phyloP scores from a whole-genome alignment of 2,888 invertebrate species.

The Xiphydria camelus region DNA sequence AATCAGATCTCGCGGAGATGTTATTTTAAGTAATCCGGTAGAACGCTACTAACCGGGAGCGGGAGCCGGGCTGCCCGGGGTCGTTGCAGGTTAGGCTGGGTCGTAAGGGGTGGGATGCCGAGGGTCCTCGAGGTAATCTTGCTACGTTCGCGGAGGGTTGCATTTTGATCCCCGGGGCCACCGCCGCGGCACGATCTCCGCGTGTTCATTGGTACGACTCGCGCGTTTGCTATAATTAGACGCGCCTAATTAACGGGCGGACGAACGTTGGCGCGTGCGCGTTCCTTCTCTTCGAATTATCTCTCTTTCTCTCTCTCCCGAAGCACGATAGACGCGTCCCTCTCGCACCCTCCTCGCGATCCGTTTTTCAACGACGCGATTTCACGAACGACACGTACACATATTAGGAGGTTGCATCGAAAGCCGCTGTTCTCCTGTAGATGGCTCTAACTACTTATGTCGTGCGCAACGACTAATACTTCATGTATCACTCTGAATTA shows the following conservation, averaged over 20 bases:
- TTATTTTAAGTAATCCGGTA: slow-evolving; percentile 51
- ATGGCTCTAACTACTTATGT: too few relatives aligned
- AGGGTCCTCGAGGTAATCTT: slow-evolving; percentile 52
- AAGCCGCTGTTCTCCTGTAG: too few relatives aligned
- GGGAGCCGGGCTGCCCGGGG: slow-evolving; percentile 12
- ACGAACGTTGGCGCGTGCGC: neutral
- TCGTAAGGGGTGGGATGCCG: slow-evolving; percentile 22
- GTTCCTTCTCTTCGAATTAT: too few relatives aligned
- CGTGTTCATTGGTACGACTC: slow-evolving; percentile 30
- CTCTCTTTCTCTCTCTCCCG: too few relatives aligned
- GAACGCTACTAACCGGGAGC: slow-evolving; percentile 16
- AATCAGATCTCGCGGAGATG: slow-evolving; percentile 28
- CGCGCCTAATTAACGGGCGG: slow-evolving; percentile 45
- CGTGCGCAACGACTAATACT: too few relatives aligned
- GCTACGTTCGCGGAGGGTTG: slow-evolving; percentile 41
- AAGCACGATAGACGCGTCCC: too few relatives aligned
- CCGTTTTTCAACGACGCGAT: too few relatives aligned
- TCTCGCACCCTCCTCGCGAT: too few relatives aligned
- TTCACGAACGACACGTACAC: too few relatives aligned
- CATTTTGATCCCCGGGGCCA: slow-evolving; percentile 53
- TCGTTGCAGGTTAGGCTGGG: slow-evolving; percentile 8
- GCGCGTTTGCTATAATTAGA: slow-evolving; percentile 50
- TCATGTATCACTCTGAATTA: too few relatives aligned
- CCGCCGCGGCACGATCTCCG: slow-evolving; percentile 50
- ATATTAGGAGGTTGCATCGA: too few relatives aligned